These are phyloP conservation scores for Agraylea sexmaculata DNA, from an alignment of 1,140 invertebrate species.

Conservation along the genomic window DNA sequence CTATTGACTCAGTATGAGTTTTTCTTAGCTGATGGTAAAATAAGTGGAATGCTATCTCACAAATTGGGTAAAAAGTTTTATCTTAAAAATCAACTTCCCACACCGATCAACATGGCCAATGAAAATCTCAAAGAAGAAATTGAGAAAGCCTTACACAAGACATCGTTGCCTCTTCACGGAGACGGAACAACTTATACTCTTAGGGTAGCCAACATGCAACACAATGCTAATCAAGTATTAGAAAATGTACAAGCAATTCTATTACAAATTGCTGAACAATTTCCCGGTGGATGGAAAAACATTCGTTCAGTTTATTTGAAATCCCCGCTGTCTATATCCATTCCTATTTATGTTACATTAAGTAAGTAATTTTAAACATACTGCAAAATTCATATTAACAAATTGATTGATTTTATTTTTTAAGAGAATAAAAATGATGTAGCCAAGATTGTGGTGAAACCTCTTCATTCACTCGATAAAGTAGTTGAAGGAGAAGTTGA, in stretches of 20 bases:
- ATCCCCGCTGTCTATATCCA: slow-evolving; percentile 35
- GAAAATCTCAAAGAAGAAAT: slow-evolving; percentile 47
- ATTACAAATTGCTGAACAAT: slow-evolving; percentile 38
- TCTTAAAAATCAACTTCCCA: slow-evolving; percentile 46
- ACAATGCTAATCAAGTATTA: slow-evolving; percentile 38
- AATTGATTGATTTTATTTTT: slow-evolving; percentile 20
- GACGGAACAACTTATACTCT: slow-evolving; percentile 43
- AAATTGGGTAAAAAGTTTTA: slow-evolving; percentile 49
- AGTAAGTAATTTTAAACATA: slow-evolving; percentile 37
- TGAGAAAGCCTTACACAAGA: slow-evolving; percentile 43
- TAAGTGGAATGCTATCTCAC: slow-evolving; percentile 46
- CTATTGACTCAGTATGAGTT: slow-evolving; percentile 48
- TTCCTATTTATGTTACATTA: slow-evolving; percentile 49
- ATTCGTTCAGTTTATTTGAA: slow-evolving; percentile 47
- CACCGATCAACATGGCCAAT: slow-evolving; percentile 36
- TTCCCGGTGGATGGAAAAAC: slow-evolving; percentile 52
- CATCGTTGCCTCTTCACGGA: slow-evolving; percentile 41
- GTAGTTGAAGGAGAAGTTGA: slow-evolving; percentile 44
- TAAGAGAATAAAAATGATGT: slow-evolving; percentile 36
- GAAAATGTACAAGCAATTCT: slow-evolving; percentile 45
- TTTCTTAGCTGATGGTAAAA: slow-evolving; percentile 50
- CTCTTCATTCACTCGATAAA: slow-evolving; percentile 19
- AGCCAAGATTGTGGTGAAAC: slow-evolving; percentile 24
- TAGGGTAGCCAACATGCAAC: slow-evolving; percentile 44
- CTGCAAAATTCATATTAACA: background rate